Evolutionary conservation across 2,888 invertebrate species (phyloP).

Genomic region (Eupithecia inturbata): DNA sequence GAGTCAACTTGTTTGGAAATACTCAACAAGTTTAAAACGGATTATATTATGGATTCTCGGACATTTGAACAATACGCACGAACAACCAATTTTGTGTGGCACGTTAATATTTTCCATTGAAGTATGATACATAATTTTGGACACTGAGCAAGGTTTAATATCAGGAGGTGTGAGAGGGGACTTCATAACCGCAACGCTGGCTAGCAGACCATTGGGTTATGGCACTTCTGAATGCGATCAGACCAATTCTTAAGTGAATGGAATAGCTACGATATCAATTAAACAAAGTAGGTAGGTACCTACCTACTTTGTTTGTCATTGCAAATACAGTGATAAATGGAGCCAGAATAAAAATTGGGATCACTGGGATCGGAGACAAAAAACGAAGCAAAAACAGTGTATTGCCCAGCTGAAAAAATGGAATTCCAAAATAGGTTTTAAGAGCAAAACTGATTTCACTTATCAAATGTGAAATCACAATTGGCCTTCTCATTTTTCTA

Average conservation of each 20-base stretch:
- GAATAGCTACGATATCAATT: not conserved
- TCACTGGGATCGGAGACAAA: not conserved
- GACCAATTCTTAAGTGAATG: not conserved
- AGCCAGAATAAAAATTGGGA: not conserved
- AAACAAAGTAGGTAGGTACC: too few relatives aligned
- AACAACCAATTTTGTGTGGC: not conserved
- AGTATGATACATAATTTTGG: not conserved
- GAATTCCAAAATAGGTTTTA: not conserved
- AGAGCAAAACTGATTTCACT: constrained; percentile 28
- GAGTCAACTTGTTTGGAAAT: not conserved
- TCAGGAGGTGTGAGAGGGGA: not conserved
- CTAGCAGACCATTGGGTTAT: not conserved
- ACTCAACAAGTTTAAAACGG: not conserved
- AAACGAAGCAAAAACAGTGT: not conserved
- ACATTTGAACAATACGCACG: not conserved
- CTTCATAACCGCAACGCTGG: not conserved
- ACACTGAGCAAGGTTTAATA: not conserved
- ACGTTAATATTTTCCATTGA: not conserved
- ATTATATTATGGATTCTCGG: not conserved
- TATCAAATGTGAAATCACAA: constrained; percentile 40
- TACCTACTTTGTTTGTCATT: too few relatives aligned
- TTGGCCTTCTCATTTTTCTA: constrained; percentile 34
- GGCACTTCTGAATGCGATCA: not conserved
- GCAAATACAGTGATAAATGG: not conserved
- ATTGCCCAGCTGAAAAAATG: not conserved